Evolutionary conservation across 2,797 vertebrate species (phyloP), one percentile per base, ranked within the genome.

Genomic region (Micromesistius poutassou): DNA sequence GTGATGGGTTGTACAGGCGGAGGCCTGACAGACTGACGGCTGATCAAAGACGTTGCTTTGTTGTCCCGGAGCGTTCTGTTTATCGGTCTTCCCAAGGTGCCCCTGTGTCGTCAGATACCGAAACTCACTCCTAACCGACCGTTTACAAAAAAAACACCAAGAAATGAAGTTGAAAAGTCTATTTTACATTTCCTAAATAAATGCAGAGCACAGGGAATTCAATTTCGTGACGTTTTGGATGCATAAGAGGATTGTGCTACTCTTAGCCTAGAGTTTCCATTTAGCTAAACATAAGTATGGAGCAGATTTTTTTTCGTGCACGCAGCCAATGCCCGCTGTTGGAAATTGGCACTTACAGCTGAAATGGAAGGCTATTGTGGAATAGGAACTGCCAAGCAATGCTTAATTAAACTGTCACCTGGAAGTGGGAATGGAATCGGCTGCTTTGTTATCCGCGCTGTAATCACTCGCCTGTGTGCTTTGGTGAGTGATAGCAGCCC

Each of bases 371-470:
- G 92, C 91, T 90, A 94, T 93, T 94, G 93, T 94, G 91, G 91
- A 91, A 90, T 89, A 86, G 91, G 90, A 89, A 80, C 90, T 89
- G 91, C 93, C 88, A 91, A 89, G 89, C 88, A 87, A 92, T 90
- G 88, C 91, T 93, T 94, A 94, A 95, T 95, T 94, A 94, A 94
- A 93, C 89, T 94, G 94, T 94, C 93, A 94, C 92, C 91, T 94
- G 91, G 84, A 93, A 92, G 91, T 91, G 87, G 91, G 94, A 94
- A 94, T 89, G 90, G 90, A 92, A 92, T 92, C 91, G 91, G 88
- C 87, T 90, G 92, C 89, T 94, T 92, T 90, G 89, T 91, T 94
- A 93, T 92, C 90, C 90, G 86, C 89, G 90, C 90, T 90, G 91
- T 83, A 92, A 93, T 91, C 92, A 93, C 93, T 92, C 91, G 86